These are phyloP conservation scores for Dusona sp. DNA, from an alignment of 2,888 invertebrate genomes.

Conservation along the genomic window DNA sequence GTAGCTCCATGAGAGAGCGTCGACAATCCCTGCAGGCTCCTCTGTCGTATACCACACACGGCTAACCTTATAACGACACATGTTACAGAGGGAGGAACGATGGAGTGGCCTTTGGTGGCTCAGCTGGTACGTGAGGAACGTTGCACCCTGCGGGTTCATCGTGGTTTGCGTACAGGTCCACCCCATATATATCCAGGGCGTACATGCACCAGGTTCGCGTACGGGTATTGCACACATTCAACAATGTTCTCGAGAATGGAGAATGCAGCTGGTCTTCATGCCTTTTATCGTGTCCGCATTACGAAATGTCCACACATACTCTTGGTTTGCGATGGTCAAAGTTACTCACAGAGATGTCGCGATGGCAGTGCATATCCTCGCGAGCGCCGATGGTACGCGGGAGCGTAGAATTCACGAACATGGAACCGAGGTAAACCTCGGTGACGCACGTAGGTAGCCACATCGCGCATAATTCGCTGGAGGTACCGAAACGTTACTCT, in stretches of 20 bases:
- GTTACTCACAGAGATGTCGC: constrained; percentile 44
- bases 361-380: constrained; percentile 58
- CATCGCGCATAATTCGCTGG: constrained; percentile 62
- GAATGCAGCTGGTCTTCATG: constrained; percentile 53
- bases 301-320: constrained; percentile 55
- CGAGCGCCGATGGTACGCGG: constrained; percentile 56
- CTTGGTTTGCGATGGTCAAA: constrained; percentile 55
- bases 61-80: constrained; percentile 57
- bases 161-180: constrained; percentile 55
- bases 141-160: constrained; percentile 44
- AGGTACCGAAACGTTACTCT: constrained; percentile 33
- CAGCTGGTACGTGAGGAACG: constrained; percentile 46
- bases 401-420: constrained; percentile 68
- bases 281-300: constrained; percentile 55
- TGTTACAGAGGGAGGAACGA: constrained; percentile 48
- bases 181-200: constrained; percentile 34
- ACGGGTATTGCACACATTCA: constrained; percentile 57
- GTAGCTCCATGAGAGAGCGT: constrained; percentile 51
- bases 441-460: constrained; percentile 53
- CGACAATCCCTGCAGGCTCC: constrained; percentile 45
- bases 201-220: constrained; percentile 46
- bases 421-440: constrained; percentile 68
- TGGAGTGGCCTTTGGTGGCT: constrained; percentile 33
- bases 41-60: constrained; percentile 52
- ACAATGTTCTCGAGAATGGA: constrained; percentile 48